A percentile compares a stretch with the other conserved stretches of the same genome.
These are phyloP conservation scores for Thymelicus lineola DNA, from an alignment of 2,888 invertebrate genomes.

Conservation along the genomic window DNA sequence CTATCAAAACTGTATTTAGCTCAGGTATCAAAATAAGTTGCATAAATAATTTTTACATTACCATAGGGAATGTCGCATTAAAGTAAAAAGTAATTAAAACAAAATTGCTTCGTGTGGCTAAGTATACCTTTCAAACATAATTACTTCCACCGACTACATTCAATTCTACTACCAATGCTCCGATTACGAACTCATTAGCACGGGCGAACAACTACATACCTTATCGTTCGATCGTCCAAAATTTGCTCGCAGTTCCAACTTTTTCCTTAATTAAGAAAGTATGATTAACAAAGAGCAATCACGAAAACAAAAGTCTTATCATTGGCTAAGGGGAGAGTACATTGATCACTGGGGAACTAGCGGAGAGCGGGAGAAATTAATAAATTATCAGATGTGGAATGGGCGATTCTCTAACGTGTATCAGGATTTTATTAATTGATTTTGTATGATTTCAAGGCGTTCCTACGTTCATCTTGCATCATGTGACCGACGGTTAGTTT, in stretches of 20 bases:
- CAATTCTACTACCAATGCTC: conserved; percentile 37
- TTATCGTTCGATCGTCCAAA: conserved; percentile 75
- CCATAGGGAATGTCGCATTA: too few relatives aligned
- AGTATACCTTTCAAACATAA: conserved; percentile 22
- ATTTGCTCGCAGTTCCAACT: conserved; percentile 67
- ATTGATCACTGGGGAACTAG: conserved; percentile 73
- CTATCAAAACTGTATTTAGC: too few relatives aligned
- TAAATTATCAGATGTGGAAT: conserved; percentile 71
- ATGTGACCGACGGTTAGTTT: too few relatives aligned
- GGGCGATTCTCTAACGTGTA: conserved; percentile 17
- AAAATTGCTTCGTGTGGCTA: conserved; percentile 21
- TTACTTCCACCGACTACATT: conserved; percentile 30
- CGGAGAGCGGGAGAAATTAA: conserved; percentile 73
- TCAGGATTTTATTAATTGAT: too few relatives aligned
- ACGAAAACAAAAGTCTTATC: conserved; percentile 82
- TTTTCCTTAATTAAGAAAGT: conserved; percentile 83
- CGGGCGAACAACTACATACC: conserved; percentile 57
- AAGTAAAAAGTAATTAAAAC: conserved; percentile 4
- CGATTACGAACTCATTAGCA: conserved; percentile 71
- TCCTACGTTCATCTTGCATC: too few relatives aligned
- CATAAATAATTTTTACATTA: too few relatives aligned
- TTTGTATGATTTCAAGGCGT: too few relatives aligned
- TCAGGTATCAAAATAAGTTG: too few relatives aligned
- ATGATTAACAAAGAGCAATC: conserved; percentile 83
- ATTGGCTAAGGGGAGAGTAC: conserved; percentile 55